phyloP scores from a whole-genome alignment of 2,797 vertebrate genomes.

The Halcyon smyrnensis region DNA sequence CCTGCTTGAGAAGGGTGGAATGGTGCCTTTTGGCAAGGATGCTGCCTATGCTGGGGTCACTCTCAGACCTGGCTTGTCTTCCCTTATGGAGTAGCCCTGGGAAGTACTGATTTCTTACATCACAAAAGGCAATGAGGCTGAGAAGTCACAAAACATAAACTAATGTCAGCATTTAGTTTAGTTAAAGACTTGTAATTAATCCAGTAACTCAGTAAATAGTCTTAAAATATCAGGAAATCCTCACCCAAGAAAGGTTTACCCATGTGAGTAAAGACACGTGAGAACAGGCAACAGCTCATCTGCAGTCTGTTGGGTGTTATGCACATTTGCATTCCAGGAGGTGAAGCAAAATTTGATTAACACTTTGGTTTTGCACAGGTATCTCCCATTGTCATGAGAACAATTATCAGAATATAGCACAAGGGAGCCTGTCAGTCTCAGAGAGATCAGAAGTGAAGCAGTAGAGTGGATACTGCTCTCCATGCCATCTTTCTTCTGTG shows the following conservation, averaged over 20 bases:
- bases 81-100: not conserved
- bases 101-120: not conserved
- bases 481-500: not conserved
- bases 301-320: rapidly evolving
- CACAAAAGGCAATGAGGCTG: not conserved
- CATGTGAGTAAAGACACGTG: not conserved
- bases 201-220: not conserved
- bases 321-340: not conserved
- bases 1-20: not conserved
- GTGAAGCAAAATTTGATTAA: not conserved
- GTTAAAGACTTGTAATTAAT: not conserved
- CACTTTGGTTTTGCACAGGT: not conserved
- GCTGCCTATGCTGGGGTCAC: not conserved
- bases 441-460: not conserved
- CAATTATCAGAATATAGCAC: not conserved
- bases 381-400: not conserved
- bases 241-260: not conserved
- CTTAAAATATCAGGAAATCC: not conserved
- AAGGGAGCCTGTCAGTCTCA: not conserved
- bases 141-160: not conserved
- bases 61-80: not conserved
- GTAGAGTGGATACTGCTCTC: not conserved
- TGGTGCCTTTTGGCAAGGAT: rapidly evolving
- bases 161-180: not conserved
- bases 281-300: not conserved